Conservation (phyloP, 2,888 invertebrate species). For the Lutraria lutraria region DNA sequence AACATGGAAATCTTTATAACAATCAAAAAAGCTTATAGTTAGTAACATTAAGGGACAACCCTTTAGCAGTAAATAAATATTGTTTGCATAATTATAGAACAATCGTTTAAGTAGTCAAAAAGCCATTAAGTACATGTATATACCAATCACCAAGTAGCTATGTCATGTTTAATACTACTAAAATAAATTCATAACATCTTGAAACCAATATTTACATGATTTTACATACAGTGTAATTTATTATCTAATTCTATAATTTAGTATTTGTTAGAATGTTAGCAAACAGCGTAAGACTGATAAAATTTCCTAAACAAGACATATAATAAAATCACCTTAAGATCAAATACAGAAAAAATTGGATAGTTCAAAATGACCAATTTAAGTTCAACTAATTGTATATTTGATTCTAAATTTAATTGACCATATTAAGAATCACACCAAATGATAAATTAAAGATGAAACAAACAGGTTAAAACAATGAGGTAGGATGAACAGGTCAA, state of each 20-base stretch:
- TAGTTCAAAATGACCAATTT: not conserved
- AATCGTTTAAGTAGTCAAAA: not conserved
- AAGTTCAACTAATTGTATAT: not conserved
- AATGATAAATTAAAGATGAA: not conserved
- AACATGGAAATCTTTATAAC: not conserved
- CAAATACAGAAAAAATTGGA: not conserved
- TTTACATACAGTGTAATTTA: no score
- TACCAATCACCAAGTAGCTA: conserved; percentile 4
- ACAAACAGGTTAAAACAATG: not conserved
- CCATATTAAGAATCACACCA: not conserved
- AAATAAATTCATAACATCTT: not conserved
- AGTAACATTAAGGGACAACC: not conserved
- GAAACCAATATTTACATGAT: not conserved
- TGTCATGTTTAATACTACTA: conserved; percentile 17
- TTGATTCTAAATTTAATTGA: not conserved
- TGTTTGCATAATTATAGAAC: not conserved
- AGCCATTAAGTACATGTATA: not conserved
- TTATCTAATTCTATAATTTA: not conserved
- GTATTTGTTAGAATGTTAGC: not conserved
- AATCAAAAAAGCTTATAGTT: not conserved
- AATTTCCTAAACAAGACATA: not conserved
- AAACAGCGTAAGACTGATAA: not conserved
- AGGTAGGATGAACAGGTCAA: not conserved
- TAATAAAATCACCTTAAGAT: not conserved
- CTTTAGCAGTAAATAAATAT: not conserved